Base-by-base conservation (phyloP, 2,888 invertebrate species). In the Trichopoda pennipes region DNA sequence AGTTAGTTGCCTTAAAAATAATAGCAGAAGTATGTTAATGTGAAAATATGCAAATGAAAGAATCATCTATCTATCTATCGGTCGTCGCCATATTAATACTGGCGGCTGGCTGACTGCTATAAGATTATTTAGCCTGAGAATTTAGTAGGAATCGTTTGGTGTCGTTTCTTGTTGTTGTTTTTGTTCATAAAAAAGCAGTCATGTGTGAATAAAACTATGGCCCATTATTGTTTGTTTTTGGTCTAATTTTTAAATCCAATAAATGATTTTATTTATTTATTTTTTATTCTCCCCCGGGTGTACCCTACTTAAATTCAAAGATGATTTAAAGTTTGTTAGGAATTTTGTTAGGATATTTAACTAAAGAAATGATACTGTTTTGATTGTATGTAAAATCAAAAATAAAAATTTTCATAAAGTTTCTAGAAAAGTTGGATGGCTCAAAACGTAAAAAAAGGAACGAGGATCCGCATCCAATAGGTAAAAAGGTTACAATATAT, bases 141-240 rank as follows among this genome's bases (percentile, higher is more conserved):
- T 47, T 8, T 32, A 44, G 32, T 32, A 55, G 21, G 12, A 63
- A 23, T 38, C 32, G 44, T 35, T 21, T 72, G 9, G 3, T 44
- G 2, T 44, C 6, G 1, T 47, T 47, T 60, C 77, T 74, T 81
- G n/a, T 6, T n/a, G n/a, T n/a, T n/a, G n/a, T n/a, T n/a, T n/a
- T n/a, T n/a, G n/a, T n/a, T n/a, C 7, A 28, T 2, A 28, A 6
- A 28, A 6, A 28, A 21, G 75, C 81, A 82, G 21, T 72, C 66
- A 72, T 74, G 78, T 79, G 78, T 82, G 81, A 79, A 79, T 68
- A 79, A 78, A 55, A 14, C 55, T 75, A 21, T 69, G 69, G 21
- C 4, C 3, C 42, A 28, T 61, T 76, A 55, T n/a, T 53, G 17
- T 7, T 28, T 28, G 1, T 28, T 28, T 28, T 28, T 28, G 3